Conservation (phyloP, 2,797 vertebrate species). For the Pangasius krempfi region DNA sequence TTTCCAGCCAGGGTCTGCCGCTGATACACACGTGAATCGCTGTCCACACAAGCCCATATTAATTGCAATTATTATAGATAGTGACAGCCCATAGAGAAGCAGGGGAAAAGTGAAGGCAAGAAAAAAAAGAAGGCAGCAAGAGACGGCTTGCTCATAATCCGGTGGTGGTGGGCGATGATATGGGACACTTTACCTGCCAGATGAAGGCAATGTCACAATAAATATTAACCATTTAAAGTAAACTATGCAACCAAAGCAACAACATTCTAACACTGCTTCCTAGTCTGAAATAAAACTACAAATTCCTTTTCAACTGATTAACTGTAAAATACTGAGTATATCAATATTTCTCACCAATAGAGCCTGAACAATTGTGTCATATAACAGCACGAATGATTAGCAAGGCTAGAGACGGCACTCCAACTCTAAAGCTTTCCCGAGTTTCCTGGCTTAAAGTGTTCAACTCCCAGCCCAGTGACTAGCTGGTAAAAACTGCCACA, state of each 20-base stretch:
- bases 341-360: neutral
- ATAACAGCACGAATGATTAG: neutral
- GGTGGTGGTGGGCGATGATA: neutral
- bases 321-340: neutral
- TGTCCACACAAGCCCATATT: slow-evolving; percentile 58
- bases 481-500: neutral
- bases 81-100: slow-evolving; percentile 27
- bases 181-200: neutral
- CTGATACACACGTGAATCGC: slow-evolving; percentile 37
- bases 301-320: neutral
- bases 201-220: neutral
- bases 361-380: neutral
- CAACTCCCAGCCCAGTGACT: neutral
- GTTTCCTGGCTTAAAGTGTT: neutral
- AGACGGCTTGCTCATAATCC: neutral
- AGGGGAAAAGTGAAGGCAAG: slow-evolving; percentile 37
- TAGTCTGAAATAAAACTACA: neutral
- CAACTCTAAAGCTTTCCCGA: neutral
- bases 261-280: neutral
- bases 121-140: slow-evolving; percentile 4
- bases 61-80: slow-evolving; percentile 65
- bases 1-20: slow-evolving; percentile 47
- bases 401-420: neutral
- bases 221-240: neutral
- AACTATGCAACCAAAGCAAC: neutral